Evolutionary conservation across 2,888 invertebrate genomes (phyloP), one percentile per base, ranked within the genome.

Genomic region (Trachelus iudaicus): DNA sequence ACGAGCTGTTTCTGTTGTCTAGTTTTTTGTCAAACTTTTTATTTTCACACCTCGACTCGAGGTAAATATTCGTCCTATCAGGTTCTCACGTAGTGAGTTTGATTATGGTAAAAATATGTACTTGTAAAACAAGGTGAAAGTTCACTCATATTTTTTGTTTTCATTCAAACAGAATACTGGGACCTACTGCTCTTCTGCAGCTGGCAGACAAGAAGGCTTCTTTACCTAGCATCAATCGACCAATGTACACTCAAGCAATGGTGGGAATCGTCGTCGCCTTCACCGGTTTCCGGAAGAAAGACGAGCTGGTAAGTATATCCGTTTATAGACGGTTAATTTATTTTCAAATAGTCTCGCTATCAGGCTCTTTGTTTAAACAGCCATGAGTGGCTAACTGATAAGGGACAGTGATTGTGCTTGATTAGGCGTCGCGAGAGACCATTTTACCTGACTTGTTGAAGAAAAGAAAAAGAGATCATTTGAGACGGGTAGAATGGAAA

Each of bases 231-330:
- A 93, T 95, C 87, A 95, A 95, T 91, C 94, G 98, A 81, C 98
- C 98, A 79, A 94, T 98, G 89, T 98, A 96, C 92, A 97, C 96
- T 91, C 94, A 96, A 88, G 94, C 97, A 79, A 98, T 98, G 98
- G 94, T 95, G 86, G 97, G 97, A 82, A 95, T 97, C 76, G 95
- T 97, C 88, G 95, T 98, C 85, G 98, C 97, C 92, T 98, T 98
- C 92, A 97, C 98, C 80, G 98, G 98, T 80, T 98, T 98, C 92
- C 94, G 97, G 86, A 95, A 96, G 91, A 97, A 96, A 91, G 96
- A 97, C 92, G 97, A 97, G 93, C 93, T 98, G 94, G 98, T 98
- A 92, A 94, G 94, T 92, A 84, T 73, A 56, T 56, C 56, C 56
- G 56, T 23, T 56, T 56, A 23, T 9, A 23, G 6, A 31, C n/a